Evolutionary conservation across 30 jellyfish, hydroid and myxozoan species (phyloP).

Genomic region (Pseudorhiza aurosa): DNA sequence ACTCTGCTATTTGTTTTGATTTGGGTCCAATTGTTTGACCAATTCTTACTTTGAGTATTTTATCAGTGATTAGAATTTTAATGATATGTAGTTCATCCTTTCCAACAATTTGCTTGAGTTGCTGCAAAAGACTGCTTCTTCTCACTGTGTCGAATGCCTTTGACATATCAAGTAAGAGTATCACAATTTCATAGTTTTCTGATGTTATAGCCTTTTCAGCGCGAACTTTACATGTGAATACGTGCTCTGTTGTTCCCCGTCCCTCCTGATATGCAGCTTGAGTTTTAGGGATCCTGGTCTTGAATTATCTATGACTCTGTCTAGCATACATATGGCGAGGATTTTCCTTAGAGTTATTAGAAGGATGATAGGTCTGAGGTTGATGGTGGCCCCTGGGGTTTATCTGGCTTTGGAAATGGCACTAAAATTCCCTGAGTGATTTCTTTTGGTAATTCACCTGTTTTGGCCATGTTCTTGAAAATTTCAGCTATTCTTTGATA

Average conservation of each 20-base stretch:
- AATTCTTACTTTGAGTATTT: too few relatives aligned
- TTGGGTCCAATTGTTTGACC: too few relatives aligned
- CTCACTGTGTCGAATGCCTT: conserved; percentile 50
- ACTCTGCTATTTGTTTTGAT: conserved; percentile 3
- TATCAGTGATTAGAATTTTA: too few relatives aligned
- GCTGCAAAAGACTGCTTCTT: conserved; percentile 3
- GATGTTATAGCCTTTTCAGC: conserved; percentile 42
- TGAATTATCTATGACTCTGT: conserved; percentile 8
- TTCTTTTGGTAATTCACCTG: conserved; percentile 37
- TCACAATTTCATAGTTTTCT: conserved; percentile 9
- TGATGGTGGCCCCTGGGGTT: conserved; percentile 44
- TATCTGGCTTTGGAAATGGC: conserved; percentile 57
- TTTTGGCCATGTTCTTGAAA: conserved; percentile 39
- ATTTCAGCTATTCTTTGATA: conserved; percentile 21
- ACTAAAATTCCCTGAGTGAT: conserved; percentile 34
- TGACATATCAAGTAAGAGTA: conserved; percentile 35
- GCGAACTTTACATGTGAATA: conserved; percentile 15
- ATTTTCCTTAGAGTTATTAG: conserved; percentile 48
- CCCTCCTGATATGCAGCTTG: conserved; percentile 73
- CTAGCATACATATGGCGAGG: conserved; percentile 40
- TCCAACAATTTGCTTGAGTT: not conserved
- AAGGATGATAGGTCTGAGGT: conserved; percentile 30
- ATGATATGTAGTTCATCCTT: conserved; percentile 33
- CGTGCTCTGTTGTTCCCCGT: conserved; percentile 38
- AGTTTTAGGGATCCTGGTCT: conserved; percentile 20